These are phyloP conservation scores for Cyanoramphus novaezelandiae DNA, from an alignment of 2,113 vertebrate species.

Conservation along the genomic window DNA sequence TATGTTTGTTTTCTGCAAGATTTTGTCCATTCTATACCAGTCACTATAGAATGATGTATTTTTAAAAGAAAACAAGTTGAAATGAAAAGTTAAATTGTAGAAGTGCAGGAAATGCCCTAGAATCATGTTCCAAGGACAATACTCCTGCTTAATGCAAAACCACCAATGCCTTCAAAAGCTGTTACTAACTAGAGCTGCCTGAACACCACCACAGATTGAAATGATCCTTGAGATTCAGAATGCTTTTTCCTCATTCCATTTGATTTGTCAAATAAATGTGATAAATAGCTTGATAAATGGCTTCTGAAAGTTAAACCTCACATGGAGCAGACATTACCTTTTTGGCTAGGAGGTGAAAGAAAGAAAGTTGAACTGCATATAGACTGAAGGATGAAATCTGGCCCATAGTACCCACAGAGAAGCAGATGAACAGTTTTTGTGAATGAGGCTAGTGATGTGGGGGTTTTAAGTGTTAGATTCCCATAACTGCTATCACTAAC, in stretches of 20 bases:
- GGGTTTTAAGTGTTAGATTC: not conserved
- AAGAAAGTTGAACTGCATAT: not conserved
- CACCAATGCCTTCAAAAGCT: not conserved
- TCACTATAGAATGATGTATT: not conserved
- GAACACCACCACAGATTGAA: not conserved
- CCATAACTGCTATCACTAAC: not conserved
- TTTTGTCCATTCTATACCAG: not conserved
- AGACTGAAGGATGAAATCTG: not conserved
- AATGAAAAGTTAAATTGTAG: not conserved
- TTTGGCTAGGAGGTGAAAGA: not conserved
- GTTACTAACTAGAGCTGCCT: not conserved
- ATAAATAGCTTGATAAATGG: not conserved
- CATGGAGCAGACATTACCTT: not conserved
- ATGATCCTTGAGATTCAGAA: not conserved
- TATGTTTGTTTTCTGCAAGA: not conserved
- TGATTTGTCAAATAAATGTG: not conserved
- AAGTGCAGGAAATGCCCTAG: not conserved
- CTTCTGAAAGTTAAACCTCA: not conserved
- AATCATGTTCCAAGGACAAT: not conserved
- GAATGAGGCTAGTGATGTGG: not conserved
- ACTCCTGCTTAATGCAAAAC: not conserved
- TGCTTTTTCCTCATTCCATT: not conserved
- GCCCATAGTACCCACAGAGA: not conserved
- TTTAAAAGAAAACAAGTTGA: not conserved
- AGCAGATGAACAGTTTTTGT: not conserved